These are phyloP conservation scores for Pygoscelis adeliae DNA, from an alignment of 2,113 vertebrate species.

Conservation along the genomic window DNA sequence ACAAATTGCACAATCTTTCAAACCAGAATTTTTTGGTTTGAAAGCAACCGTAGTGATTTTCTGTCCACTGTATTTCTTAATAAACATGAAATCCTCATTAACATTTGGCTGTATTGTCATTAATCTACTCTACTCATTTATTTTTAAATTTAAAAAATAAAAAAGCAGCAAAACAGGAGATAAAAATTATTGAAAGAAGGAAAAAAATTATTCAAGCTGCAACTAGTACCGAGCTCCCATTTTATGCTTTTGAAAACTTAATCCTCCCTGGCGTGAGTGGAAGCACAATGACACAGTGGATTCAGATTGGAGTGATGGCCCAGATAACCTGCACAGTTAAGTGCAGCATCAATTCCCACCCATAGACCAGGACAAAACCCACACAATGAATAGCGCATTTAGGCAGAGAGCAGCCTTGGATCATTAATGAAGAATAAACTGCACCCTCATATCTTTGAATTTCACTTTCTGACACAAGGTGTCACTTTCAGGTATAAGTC, in stretches of 20 bases:
- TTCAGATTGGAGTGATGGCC: neutral
- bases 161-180: neutral
- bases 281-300: neutral
- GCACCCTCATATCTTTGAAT: neutral
- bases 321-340: neutral
- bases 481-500: neutral
- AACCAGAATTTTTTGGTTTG: neutral
- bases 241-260: neutral
- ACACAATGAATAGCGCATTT: neutral
- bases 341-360: neutral
- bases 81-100: neutral
- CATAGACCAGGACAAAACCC: neutral
- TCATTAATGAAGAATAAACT: neutral
- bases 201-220: neutral
- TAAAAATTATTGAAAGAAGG: neutral
- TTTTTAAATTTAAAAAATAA: neutral
- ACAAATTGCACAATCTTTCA: neutral
- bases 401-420: neutral
- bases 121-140: neutral
- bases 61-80: neutral
- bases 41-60: neutral
- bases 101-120: neutral
- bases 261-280: neutral
- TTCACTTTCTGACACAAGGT: neutral
- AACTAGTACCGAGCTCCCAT: neutral